These are phyloP conservation scores for Tyrannus savana DNA, from an alignment of 2,113 vertebrate species.

Conservation along the genomic window DNA sequence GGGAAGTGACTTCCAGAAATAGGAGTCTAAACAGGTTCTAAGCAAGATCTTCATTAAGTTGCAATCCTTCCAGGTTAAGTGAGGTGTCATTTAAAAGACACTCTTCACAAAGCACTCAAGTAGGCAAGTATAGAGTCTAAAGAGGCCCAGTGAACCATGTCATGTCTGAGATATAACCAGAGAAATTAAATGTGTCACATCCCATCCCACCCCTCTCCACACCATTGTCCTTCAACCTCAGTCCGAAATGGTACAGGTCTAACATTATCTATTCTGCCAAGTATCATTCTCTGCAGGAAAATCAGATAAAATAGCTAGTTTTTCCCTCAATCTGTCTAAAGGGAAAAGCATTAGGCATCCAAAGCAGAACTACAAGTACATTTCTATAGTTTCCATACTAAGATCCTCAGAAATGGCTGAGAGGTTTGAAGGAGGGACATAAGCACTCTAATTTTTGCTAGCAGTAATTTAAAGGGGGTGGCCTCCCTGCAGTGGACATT, in stretches of 20 bases:
- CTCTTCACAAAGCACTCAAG: background rate
- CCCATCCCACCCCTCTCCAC: accelerated
- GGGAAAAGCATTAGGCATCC: background rate
- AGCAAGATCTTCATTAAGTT: background rate
- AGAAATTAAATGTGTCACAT: background rate
- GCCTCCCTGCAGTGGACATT: background rate
- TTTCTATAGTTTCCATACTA: background rate
- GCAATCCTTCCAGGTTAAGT: background rate
- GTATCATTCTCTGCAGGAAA: background rate
- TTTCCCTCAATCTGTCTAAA: background rate
- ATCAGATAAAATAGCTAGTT: background rate
- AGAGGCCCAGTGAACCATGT: background rate
- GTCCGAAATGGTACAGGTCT: background rate
- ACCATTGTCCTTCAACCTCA: background rate
- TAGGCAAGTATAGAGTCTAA: background rate
- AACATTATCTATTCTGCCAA: background rate
- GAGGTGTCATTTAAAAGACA: background rate
- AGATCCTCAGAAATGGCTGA: background rate
- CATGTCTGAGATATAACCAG: background rate
- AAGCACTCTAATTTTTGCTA: background rate
- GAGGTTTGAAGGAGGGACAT: background rate
- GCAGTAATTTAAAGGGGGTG: background rate
- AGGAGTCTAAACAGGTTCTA: background rate
- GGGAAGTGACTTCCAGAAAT: background rate
- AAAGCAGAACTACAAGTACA: background rate